phyloP scores from a whole-genome alignment of 1,140 invertebrate genomes.

The Penaeus japonicus region DNA sequence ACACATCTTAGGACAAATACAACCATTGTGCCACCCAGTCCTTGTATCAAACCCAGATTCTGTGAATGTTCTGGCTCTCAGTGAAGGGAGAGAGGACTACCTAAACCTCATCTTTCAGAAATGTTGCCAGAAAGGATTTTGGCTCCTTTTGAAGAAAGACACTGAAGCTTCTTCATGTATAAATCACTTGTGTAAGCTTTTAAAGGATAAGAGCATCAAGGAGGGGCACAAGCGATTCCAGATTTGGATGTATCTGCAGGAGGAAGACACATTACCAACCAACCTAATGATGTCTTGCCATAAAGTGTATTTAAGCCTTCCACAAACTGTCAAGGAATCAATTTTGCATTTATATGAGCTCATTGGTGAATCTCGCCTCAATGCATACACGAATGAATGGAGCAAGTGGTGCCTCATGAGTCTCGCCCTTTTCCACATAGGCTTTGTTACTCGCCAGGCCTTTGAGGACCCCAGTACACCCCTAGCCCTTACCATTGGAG shows the following conservation, averaged over 20 bases:
- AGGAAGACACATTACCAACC: conserved; percentile 27
- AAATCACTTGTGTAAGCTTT: conserved; percentile 14
- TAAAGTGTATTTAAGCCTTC: conserved; percentile 36
- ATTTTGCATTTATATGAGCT: conserved; percentile 46
- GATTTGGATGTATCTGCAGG: conserved; percentile 44
- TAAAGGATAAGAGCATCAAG: conserved; percentile 22
- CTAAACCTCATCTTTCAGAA: conserved; percentile 21
- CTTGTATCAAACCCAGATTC: conserved; percentile 34
- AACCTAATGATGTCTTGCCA: conserved; percentile 38
- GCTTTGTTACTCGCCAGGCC: conserved; percentile 49
- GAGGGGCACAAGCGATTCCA: conserved; percentile 48
- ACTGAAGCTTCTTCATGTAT: conserved; percentile 16
- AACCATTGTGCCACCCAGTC: conserved; percentile 48
- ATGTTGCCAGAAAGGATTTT: conserved; percentile 48
- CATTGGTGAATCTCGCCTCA: conserved; percentile 48
- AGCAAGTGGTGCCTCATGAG: conserved; percentile 52
- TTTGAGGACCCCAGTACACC: conserved; percentile 32
- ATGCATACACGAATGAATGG: conserved; percentile 38
- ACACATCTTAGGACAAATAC: conserved; percentile 35
- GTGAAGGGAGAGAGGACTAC: conserved; percentile 39
- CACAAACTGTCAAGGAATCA: conserved; percentile 42
- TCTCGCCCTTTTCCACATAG: conserved; percentile 53
- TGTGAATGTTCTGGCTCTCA: conserved; percentile 40
- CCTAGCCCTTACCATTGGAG: conserved; percentile 33
- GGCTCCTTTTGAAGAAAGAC: conserved; percentile 48